Conservation (phyloP, 2,797 vertebrate species). For the Sebastes vulpes region DNA sequence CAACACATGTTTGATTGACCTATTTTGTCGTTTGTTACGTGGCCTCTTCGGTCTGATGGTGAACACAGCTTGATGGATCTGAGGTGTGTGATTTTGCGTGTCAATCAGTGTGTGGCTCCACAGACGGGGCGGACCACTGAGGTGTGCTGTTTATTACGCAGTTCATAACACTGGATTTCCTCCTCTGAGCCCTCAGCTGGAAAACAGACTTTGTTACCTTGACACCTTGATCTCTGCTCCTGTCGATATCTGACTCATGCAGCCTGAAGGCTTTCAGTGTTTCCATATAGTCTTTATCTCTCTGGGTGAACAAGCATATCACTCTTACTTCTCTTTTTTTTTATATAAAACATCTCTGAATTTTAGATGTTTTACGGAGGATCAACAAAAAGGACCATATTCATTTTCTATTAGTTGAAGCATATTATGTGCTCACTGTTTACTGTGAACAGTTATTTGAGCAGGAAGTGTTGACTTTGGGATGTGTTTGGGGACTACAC, state of each 20-base stretch:
- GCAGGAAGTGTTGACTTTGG: not conserved
- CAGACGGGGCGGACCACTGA: not conserved
- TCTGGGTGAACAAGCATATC: not conserved
- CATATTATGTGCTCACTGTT: not conserved
- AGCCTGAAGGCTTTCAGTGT: not conserved
- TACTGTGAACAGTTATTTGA: not conserved
- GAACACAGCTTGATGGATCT: not conserved
- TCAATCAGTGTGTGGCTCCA: not conserved
- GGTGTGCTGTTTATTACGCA: constrained; percentile 31
- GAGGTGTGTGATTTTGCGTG: not conserved
- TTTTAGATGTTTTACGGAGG: not conserved
- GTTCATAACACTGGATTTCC: constrained; percentile 54
- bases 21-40: not conserved
- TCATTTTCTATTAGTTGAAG: not conserved
- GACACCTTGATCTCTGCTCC: constrained; percentile 1
- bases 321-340: not conserved
- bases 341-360: not conserved
- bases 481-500: not conserved
- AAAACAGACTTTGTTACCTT: constrained; percentile 4
- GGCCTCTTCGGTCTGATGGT: not conserved
- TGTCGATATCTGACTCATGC: not conserved
- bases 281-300: not conserved
- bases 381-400: not conserved
- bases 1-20: not conserved
- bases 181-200: constrained; percentile 12